Conservation (phyloP, 2,113 vertebrate genomes). For the Charadrius vociferus region DNA sequence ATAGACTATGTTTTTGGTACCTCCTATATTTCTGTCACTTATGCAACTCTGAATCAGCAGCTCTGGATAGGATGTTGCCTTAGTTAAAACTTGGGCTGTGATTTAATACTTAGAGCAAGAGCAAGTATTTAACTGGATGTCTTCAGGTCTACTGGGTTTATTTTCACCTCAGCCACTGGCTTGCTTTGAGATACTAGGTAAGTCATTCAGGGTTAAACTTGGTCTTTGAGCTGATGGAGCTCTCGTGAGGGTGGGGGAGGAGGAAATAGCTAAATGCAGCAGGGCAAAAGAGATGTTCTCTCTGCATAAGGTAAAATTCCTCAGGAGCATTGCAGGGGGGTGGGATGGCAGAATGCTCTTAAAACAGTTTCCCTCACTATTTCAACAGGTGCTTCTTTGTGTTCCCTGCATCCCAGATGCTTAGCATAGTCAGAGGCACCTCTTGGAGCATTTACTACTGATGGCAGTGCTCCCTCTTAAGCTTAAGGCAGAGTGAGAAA, state of each 20-base stretch:
- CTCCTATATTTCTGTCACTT: slow-evolving; percentile 13
- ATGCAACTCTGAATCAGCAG: slow-evolving; percentile 32
- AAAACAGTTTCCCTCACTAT: not conserved
- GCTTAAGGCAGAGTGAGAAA: not conserved
- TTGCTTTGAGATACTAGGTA: not conserved
- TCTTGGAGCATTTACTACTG: not conserved
- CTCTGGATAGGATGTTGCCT: not conserved
- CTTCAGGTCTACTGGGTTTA: not conserved
- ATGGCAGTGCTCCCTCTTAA: not conserved
- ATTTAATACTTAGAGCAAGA: slow-evolving; percentile 5
- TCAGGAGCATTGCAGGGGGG: not conserved
- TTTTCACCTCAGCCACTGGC: not conserved
- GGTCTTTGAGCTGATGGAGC: not conserved
- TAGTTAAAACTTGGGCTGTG: not conserved
- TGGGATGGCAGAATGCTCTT: not conserved
- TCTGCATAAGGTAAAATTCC: not conserved
- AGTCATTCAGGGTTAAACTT: slow-evolving; percentile 6
- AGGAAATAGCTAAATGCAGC: not conserved
- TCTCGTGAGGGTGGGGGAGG: not conserved
- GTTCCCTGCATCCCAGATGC: not conserved
- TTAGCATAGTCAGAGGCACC: not conserved
- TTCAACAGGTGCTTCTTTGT: not conserved
- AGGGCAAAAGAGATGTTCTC: not conserved
- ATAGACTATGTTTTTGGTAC: not conserved
- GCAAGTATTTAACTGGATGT: not conserved